Evolutionary conservation across 1,140 invertebrate genomes (phyloP).

Genomic region (Orchestia grillus): DNA sequence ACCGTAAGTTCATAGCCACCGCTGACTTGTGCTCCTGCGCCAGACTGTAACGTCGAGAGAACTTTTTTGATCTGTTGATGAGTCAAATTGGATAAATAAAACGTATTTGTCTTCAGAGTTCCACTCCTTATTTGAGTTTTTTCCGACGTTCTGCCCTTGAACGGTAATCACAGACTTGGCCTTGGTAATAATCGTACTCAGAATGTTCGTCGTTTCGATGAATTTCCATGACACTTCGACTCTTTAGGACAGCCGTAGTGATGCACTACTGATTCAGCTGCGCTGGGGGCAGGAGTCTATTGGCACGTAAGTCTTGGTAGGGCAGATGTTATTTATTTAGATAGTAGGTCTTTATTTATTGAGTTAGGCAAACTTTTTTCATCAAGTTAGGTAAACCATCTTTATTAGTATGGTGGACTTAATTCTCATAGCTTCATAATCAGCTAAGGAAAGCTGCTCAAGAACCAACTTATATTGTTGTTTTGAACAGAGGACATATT

Average conservation of each 20-base stretch:
- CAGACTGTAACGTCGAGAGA: neutral
- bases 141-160: neutral
- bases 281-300: too few species aligned
- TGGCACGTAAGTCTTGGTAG: too few species aligned
- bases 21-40: neutral
- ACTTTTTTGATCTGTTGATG: neutral
- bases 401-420: too few species aligned
- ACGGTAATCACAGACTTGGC: neutral
- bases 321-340: too few species aligned
- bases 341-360: neutral
- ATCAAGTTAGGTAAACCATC: too few species aligned
- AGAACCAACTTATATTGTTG: too few species aligned
- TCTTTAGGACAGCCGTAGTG: neutral
- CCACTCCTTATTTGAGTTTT: neutral
- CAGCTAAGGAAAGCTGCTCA: too few species aligned
- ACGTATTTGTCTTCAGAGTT: neutral
- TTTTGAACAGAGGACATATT: too few species aligned
- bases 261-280: neutral
- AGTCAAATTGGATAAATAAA: neutral
- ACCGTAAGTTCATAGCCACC: neutral
- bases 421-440: too few species aligned
- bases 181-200: neutral
- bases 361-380: neutral
- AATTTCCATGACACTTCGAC: neutral
- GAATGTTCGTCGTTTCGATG: neutral